phyloP scores from a whole-genome alignment of 1,140 invertebrate genomes.

The Hyphantria cunea region DNA sequence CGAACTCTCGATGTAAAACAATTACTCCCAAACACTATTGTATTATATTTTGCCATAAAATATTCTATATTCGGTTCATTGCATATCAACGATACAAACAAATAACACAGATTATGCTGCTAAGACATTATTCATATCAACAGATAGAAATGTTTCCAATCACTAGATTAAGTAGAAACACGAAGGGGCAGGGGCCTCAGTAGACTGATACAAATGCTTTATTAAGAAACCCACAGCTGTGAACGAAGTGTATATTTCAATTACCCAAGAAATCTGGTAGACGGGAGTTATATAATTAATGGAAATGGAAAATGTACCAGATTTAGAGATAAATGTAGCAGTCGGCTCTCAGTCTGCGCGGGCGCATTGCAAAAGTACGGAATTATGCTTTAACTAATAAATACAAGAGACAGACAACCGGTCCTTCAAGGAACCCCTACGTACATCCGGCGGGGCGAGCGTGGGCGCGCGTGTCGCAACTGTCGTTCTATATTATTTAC shows the following conservation, averaged over 20 bases:
- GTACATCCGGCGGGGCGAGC: constrained; percentile 72
- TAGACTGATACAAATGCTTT: constrained; percentile 65
- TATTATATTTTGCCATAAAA: too few species aligned
- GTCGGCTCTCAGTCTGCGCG: constrained; percentile 72
- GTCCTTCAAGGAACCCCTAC: constrained; percentile 75
- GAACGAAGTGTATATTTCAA: constrained; percentile 61
- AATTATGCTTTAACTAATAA: constrained; percentile 62
- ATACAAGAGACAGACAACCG: constrained; percentile 66
- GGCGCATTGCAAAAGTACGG: constrained; percentile 70
- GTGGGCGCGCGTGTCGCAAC: constrained; percentile 65
- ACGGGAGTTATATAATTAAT: constrained; percentile 73
- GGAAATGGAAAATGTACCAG: constrained; percentile 76
- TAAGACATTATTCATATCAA: constrained; percentile 45
- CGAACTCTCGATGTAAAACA: constrained; percentile 24
- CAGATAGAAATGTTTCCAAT: constrained; percentile 50
- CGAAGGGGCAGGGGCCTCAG: constrained; percentile 51
- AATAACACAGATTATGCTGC: constrained; percentile 27
- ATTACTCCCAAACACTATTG: constrained; percentile 20
- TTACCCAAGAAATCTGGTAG: constrained; percentile 43
- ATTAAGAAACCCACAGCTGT: constrained; percentile 59
- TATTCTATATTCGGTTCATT: background rate
- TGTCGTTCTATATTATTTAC: constrained; percentile 72
- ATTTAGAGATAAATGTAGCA: constrained; percentile 65
- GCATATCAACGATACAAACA: constrained; percentile 15
- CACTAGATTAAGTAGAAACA: constrained; percentile 53